Evolutionary conservation across 1,140 invertebrate species (phyloP).

Genomic region (Anagrus nilaparvatae): DNA sequence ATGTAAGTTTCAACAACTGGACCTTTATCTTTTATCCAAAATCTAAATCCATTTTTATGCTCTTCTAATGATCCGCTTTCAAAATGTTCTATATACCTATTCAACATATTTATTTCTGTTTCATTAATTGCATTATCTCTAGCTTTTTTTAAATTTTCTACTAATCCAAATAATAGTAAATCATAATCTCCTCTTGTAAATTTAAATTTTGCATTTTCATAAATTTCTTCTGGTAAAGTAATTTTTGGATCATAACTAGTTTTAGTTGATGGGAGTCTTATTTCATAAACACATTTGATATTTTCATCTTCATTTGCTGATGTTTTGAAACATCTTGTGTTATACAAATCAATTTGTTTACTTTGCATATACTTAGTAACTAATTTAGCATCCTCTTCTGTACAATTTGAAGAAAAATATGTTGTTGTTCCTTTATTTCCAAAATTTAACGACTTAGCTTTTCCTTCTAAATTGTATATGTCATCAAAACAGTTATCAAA

Average conservation of each 20-base stretch:
- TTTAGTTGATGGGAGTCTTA: constrained; percentile 63
- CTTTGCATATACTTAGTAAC: constrained; percentile 77
- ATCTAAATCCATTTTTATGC: constrained; percentile 82
- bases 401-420: constrained; percentile 88
- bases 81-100: constrained; percentile 78
- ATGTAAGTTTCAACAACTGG: constrained; percentile 90
- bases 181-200: constrained; percentile 83
- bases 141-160: constrained; percentile 61
- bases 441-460: constrained; percentile 66
- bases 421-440: constrained; percentile 77
- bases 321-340: constrained; percentile 81
- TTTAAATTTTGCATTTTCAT: constrained; percentile 58
- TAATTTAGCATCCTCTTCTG: constrained; percentile 68
- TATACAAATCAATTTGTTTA: constrained; percentile 77
- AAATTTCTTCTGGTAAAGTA: constrained; percentile 54
- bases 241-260: constrained; percentile 45
- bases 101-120: constrained; percentile 74
- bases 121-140: constrained; percentile 68
- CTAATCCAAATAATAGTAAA: constrained; percentile 56
- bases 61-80: constrained; percentile 70
- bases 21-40: constrained; percentile 88
- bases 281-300: constrained; percentile 48
- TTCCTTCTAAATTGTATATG: constrained; percentile 59
- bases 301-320: constrained; percentile 42
- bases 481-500: constrained; percentile 55